phyloP scores from a whole-genome alignment of 2,113 vertebrate species.

The Semicossyphus pulcher region DNA sequence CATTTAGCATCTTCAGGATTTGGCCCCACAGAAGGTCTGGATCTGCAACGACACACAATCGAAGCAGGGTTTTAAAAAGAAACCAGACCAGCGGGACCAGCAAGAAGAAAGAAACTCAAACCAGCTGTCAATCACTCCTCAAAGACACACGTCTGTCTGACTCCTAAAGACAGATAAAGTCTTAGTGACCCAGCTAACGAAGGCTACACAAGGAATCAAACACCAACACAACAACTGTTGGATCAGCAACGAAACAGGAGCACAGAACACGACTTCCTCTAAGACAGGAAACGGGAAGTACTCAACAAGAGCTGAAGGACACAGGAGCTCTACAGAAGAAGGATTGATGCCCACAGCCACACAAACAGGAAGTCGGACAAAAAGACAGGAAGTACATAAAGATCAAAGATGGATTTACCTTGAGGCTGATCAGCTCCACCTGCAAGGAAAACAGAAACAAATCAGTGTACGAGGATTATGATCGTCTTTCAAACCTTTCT shows the following conservation, averaged over 20 bases:
- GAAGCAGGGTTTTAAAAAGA: slow-evolving; percentile 72
- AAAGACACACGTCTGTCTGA: neutral
- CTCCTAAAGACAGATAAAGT: neutral
- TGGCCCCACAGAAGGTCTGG: slow-evolving; percentile 75
- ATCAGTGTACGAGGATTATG: neutral
- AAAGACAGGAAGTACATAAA: slow-evolving; percentile 26
- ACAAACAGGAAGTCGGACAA: neutral
- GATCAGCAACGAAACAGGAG: neutral
- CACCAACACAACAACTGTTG: neutral
- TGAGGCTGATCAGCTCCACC: slow-evolving; percentile 62
- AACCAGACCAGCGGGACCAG: slow-evolving; percentile 34
- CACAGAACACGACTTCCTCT: neutral
- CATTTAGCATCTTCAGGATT: slow-evolving; percentile 81
- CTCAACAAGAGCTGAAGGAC: neutral
- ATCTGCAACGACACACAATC: slow-evolving; percentile 86
- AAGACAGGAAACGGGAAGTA: slow-evolving; percentile 9
- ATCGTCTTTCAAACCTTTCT: too few species aligned
- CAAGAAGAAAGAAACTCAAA: neutral
- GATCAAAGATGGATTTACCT: slow-evolving; percentile 65
- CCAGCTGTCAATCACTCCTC: neutral
- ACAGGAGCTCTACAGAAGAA: neutral
- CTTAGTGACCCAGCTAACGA: neutral
- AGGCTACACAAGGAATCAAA: neutral
- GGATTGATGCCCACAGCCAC: neutral
- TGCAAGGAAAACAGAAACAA: slow-evolving; percentile 34